A percentile compares a stretch with the other conserved stretches of the same genome.
Evolutionary conservation across 2,113 vertebrate species (phyloP).

Genomic region (Xyliphius kryptos): DNA sequence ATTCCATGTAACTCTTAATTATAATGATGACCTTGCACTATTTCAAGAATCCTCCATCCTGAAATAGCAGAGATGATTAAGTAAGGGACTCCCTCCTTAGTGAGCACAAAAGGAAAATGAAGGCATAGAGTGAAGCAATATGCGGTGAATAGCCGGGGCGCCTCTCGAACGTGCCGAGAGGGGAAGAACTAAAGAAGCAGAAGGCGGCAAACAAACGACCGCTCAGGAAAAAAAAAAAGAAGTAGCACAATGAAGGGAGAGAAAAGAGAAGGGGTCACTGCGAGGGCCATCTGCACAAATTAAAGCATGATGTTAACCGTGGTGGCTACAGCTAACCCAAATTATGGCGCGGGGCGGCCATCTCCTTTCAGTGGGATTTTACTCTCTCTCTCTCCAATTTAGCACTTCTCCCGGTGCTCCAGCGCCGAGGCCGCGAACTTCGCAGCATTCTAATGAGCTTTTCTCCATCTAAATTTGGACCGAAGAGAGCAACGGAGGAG

Average conservation of each 20-base stretch:
- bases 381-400: slow-evolving; percentile 41
- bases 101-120: slow-evolving; percentile 18
- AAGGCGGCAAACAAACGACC: slow-evolving; percentile 1
- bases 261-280: slow-evolving; percentile 57
- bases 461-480: slow-evolving; percentile 56
- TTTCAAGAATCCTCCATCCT: slow-evolving; percentile 30
- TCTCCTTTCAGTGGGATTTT: slow-evolving; percentile 42
- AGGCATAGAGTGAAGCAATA: slow-evolving; percentile 13
- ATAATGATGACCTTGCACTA: slow-evolving; percentile 44
- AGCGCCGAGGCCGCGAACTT: slow-evolving; percentile 38
- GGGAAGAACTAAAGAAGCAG: slow-evolving; percentile 12
- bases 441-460: slow-evolving; percentile 45
- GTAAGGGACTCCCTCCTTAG: slow-evolving; percentile 38
- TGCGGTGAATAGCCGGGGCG: no score
- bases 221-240: slow-evolving; percentile 4
- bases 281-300: slow-evolving; percentile 54
- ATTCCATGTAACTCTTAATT: slow-evolving; percentile 37
- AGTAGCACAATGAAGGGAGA: background rate
- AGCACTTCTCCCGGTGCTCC: slow-evolving; percentile 31
- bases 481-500: slow-evolving; percentile 35
- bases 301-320: slow-evolving; percentile 66
- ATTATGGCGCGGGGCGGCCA: slow-evolving; percentile 54
- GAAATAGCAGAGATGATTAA: slow-evolving; percentile 41
- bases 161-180: background rate
- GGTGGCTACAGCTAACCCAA: slow-evolving; percentile 63